These are phyloP conservation scores for Athripsodes cinereus DNA, from an alignment of 2,888 invertebrate species.

Conservation along the genomic window DNA sequence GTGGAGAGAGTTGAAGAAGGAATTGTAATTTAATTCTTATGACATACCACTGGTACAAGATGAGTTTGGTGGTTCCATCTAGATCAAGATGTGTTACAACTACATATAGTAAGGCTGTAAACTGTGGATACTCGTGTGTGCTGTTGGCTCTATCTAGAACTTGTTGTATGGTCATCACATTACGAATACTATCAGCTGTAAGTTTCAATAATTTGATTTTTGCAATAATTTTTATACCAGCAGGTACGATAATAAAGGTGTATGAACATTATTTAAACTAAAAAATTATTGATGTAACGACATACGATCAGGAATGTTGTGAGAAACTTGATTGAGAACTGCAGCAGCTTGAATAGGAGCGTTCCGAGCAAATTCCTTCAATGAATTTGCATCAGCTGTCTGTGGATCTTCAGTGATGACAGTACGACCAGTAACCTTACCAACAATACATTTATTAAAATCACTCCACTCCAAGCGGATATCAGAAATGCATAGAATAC, in stretches of 20 bases:
- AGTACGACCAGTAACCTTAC: slow-evolving; percentile 47
- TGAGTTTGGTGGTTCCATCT: slow-evolving; percentile 46
- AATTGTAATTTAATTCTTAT: background rate
- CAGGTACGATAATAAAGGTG: too few species aligned
- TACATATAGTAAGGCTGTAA: slow-evolving; percentile 65
- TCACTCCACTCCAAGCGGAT: slow-evolving; percentile 56
- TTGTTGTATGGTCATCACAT: slow-evolving; percentile 54
- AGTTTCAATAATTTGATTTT: too few species aligned
- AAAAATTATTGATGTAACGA: slow-evolving; percentile 17
- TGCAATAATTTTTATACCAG: background rate
- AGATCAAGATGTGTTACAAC: slow-evolving; percentile 65
- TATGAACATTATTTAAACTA: too few species aligned
- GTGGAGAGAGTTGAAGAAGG: too few species aligned
- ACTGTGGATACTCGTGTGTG: slow-evolving; percentile 35
- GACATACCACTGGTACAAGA: slow-evolving; percentile 41
- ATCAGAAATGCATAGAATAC: slow-evolving; percentile 67
- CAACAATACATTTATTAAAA: slow-evolving; percentile 46
- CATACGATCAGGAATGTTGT: slow-evolving; percentile 39
- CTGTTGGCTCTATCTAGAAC: slow-evolving; percentile 43
- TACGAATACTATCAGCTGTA: slow-evolving; percentile 49
- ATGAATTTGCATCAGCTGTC: slow-evolving; percentile 53
- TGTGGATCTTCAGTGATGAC: slow-evolving; percentile 71
- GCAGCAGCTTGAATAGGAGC: slow-evolving; percentile 36
- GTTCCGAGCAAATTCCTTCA: slow-evolving; percentile 47
- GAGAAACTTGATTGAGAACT: slow-evolving; percentile 33